Evolutionary conservation across 2,113 vertebrate species (phyloP).

Genomic region (Lota lota): DNA sequence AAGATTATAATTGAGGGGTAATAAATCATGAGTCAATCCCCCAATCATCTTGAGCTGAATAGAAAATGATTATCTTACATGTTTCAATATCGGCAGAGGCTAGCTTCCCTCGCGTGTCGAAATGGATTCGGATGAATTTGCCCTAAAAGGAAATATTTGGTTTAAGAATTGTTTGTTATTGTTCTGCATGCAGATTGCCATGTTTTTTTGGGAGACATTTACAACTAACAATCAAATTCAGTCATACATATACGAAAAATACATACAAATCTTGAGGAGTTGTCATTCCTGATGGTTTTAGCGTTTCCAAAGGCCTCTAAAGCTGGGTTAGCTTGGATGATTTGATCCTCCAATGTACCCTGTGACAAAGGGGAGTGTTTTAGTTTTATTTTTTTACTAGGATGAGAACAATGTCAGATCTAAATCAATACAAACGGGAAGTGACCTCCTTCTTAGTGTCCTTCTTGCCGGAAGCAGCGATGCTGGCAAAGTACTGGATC

Average conservation of each 20-base stretch:
- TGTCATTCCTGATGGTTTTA: slow-evolving; percentile 90
- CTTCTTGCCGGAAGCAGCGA: slow-evolving; percentile 88
- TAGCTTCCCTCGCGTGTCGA: slow-evolving; percentile 86
- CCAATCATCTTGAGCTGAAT: too few species aligned
- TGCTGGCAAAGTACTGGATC: slow-evolving; percentile 95
- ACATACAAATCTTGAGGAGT: slow-evolving; percentile 87
- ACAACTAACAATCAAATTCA: neutral
- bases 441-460: slow-evolving; percentile 84
- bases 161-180: neutral
- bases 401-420: neutral
- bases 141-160: slow-evolving; percentile 68
- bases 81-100: slow-evolving; percentile 93
- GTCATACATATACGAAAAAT: slow-evolving; percentile 2
- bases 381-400: neutral
- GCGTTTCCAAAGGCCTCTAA: slow-evolving; percentile 87
- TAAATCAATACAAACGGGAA: neutral
- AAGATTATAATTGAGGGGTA: neutral
- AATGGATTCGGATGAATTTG: slow-evolving; percentile 95
- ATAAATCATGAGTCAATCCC: too few species aligned
- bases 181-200: neutral
- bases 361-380: slow-evolving; percentile 40
- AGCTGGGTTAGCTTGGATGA: slow-evolving; percentile 85
- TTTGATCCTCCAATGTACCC: slow-evolving; percentile 86
- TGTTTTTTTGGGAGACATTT: neutral
- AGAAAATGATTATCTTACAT: slow-evolving; percentile 71